Percentiles rank a stretch among this genome's conserved stretches.
phyloP scores from a whole-genome alignment of 2,888 invertebrate genomes.

The Tinea pellionella region DNA sequence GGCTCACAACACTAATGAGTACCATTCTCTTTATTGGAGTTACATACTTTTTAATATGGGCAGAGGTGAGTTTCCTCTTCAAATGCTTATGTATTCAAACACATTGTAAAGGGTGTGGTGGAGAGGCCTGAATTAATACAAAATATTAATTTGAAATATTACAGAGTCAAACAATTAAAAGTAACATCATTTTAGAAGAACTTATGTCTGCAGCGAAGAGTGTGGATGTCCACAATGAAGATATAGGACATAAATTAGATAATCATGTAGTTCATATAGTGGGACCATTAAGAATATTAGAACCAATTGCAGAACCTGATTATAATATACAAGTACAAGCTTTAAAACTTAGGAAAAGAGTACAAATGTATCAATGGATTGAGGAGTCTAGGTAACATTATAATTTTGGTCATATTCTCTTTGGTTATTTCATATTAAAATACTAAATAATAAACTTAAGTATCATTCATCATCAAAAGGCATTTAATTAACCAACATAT shows the following conservation, averaged over 20 bases:
- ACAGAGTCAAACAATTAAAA: constrained; percentile 83
- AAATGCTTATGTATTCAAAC: too few relatives aligned
- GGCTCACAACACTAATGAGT: constrained; percentile 80
- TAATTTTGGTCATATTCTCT: too few relatives aligned
- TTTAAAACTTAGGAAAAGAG: constrained; percentile 84
- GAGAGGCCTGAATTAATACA: too few relatives aligned
- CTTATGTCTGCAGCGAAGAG: constrained; percentile 66
- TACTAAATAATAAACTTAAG: too few relatives aligned
- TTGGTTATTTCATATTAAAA: too few relatives aligned
- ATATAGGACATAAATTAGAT: constrained; percentile 75
- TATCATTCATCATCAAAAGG: too few relatives aligned
- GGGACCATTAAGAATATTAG: constrained; percentile 78
- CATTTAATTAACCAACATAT: too few relatives aligned
- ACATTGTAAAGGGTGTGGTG: too few relatives aligned
- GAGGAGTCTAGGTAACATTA: constrained; percentile 76
- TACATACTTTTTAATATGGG: constrained; percentile 81
- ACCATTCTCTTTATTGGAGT: constrained; percentile 74
- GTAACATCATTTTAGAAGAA: constrained; percentile 83
- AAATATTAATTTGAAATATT: constrained; percentile 18
- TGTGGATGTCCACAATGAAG: constrained; percentile 77
- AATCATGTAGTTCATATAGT: constrained; percentile 81
- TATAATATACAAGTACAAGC: constrained; percentile 88
- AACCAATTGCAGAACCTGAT: constrained; percentile 86
- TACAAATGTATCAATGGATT: constrained; percentile 96
- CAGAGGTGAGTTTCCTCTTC: constrained; percentile 73